Evolutionary conservation across 2,113 vertebrate species (phyloP), one percentile per base, ranked within the genome.

Genomic region (Sapayoa aenigma): DNA sequence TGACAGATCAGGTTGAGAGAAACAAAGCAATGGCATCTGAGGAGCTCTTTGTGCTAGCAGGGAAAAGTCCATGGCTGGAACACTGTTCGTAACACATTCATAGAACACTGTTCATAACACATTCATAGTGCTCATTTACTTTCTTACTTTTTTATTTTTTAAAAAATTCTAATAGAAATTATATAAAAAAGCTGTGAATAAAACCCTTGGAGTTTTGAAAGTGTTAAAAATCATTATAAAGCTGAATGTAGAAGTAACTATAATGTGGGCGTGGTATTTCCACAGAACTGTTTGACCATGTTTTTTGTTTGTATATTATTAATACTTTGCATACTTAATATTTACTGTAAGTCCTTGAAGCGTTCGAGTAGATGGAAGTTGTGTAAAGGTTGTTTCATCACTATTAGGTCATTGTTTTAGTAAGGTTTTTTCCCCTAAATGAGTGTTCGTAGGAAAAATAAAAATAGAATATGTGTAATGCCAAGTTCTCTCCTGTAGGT

Each of bases 231-330:
- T 81, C 5, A 30, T 81, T 62, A 33, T 37, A 4, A 92, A 72
- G 41, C 41, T 71, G 44, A 69, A 66, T 46, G 5, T 20, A 27
- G 25, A 75, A 52, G 18, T 55, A 19, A 35, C 24, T 52, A 0
- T 67, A 67, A 35, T 20, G 30, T 3, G 28, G 30, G 31, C 69
- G 42, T 63, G 10, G 0, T 73, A 91, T 88, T 84, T 75, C 58
- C 16, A 3, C 17, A 12, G 25, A 39, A 52, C 12, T 53, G 3
- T 62, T 81, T 67, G 42, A 35, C 18, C 0, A 0, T 39, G 10
- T 66, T 21, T 65, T 5, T 80, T 50, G 17, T 80, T 79, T 76
- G 22, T 72, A 1, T 44, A 12, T 83, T 24, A 52, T n/a, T 56
- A 33, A 28, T 47, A 16, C 11, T 86, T 86, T 35, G 8, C 28